Evolutionary conservation across 2,113 vertebrate species (phyloP).

Genomic region (Coturnix japonica): DNA sequence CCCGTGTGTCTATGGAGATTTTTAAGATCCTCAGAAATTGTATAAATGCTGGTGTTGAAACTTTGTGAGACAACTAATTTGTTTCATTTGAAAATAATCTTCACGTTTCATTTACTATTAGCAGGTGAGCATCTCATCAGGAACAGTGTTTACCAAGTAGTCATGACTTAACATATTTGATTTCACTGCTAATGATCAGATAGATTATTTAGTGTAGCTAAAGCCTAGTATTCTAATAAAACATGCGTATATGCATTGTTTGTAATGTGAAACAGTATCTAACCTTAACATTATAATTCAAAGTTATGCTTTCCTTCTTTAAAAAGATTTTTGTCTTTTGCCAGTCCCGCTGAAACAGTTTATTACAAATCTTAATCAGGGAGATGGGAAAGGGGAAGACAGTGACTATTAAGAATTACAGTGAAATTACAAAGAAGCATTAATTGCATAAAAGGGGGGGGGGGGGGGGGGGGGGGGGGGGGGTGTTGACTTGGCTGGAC

Average conservation of each 20-base stretch:
- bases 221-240: background rate
- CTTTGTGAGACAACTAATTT: background rate
- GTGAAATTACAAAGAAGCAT: too few relatives aligned
- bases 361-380: too few relatives aligned
- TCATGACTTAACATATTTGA: background rate
- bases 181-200: slow-evolving; percentile 23
- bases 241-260: background rate
- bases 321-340: background rate
- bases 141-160: slow-evolving; percentile 20
- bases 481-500: too few relatives aligned
- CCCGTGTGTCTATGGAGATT: background rate
- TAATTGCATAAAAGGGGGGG: too few relatives aligned
- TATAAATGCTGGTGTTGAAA: background rate
- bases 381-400: too few relatives aligned
- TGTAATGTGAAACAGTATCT: background rate
- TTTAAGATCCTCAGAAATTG: background rate
- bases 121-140: background rate
- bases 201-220: background rate
- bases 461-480: too few relatives aligned
- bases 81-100: background rate
- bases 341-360: background rate
- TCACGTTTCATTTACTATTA: background rate
- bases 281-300: background rate
- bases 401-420: too few relatives aligned
- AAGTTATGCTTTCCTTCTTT: background rate